Conservation (phyloP, 1,140 invertebrate genomes). For the Sycophaga agraensis region DNA sequence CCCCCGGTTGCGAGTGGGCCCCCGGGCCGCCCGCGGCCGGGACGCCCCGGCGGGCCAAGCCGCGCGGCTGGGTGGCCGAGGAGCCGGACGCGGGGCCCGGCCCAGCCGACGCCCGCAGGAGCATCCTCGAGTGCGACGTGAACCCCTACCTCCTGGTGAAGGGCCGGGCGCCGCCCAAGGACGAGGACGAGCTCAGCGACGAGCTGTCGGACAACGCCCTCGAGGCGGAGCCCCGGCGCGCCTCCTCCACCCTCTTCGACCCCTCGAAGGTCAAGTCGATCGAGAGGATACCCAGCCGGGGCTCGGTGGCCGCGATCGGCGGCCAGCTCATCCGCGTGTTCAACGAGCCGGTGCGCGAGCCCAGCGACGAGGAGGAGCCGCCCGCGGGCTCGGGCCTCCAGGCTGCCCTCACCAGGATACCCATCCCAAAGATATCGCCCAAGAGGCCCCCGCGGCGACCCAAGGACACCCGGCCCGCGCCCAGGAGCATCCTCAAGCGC, state of each 20-base stretch:
- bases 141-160: conserved; percentile 82
- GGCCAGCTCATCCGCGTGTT: conserved; percentile 56
- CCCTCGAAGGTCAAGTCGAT: conserved; percentile 54
- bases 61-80: too few species aligned
- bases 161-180: conserved; percentile 44
- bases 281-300: conserved; percentile 49
- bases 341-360: conserved; percentile 44
- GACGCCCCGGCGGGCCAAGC: too few species aligned
- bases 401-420: conserved; percentile 44
- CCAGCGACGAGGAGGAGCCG: conserved; percentile 42
- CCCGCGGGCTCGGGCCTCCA: neutral
- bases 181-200: conserved; percentile 55
- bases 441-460: conserved; percentile 52
- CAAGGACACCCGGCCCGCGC: conserved; percentile 45
- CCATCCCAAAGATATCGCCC: conserved; percentile 54
- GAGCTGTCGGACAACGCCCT: conserved; percentile 60
- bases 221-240: conserved; percentile 32
- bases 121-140: conserved; percentile 81
- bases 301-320: conserved; percentile 51
- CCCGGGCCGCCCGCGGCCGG: neutral
- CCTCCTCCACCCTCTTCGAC: conserved; percentile 39
- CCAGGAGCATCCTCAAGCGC: conserved; percentile 61
- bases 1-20: conserved; percentile 3
- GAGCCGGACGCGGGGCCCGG: neutral
- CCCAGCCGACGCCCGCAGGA: conserved; percentile 59